Evolutionary conservation across 1,140 invertebrate species (phyloP), one percentile per base, ranked within the genome.

Genomic region (Drosophila sechellia): DNA sequence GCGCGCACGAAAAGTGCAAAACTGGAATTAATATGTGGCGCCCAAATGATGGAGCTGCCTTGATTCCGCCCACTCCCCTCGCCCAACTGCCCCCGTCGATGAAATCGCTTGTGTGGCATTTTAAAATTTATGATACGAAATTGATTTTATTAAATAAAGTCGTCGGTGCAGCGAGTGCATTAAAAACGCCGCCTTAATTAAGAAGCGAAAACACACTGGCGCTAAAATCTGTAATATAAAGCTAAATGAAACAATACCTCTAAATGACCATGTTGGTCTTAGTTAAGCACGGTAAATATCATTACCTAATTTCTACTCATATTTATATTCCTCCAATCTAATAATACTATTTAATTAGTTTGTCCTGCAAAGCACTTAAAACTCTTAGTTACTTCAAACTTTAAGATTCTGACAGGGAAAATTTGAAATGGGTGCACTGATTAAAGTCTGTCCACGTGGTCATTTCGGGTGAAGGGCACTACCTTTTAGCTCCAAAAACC

Each of bases 111-210:
- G 48, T 45, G 69, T 13, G 63, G 50, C 60, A 57, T 57, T 74
- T 79, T 77, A 50, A 70, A 87, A 87, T 87, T 83, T 79, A 89
- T 89, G 76, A 71, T 46, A 71, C 53, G 71, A 72, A 87, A 87
- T 89, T 87, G 84, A 87, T 87, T 87, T 87, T 84, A 87, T 87
- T 87, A 84, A 83, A 87, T 72, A 84, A 89, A 84, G 76, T 75
- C 73, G 60, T 65, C 56, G 39, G 27, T 17, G 15, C 52, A 40
- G 72, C 15, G 75, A 79, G 66, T 84, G 80, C 81, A 84, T 84
- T 84, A 78, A 80, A 64, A 63, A 64, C 35, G 22, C 69, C 49
- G 35, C 37, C 79, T 71, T 87, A 89, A 87, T 87, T 79, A 77
- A 81, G 58, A 17, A 49, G 45, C 17, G 35, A 2, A 34, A 35